These are phyloP conservation scores for Chymomyza costata DNA, from an alignment of 1,140 invertebrate species.

Conservation along the genomic window DNA sequence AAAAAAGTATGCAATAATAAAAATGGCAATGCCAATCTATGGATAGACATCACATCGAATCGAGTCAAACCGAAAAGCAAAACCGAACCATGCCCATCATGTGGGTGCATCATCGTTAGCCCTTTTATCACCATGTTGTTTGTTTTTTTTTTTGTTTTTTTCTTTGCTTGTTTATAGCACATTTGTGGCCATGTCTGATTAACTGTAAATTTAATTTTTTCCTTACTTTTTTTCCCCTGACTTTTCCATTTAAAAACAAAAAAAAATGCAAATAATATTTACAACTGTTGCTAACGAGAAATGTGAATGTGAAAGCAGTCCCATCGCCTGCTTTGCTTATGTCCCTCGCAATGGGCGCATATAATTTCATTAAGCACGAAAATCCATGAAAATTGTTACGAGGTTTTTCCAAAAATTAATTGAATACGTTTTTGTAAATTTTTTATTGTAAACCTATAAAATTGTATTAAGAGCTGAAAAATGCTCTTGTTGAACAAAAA, in stretches of 20 bases:
- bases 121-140: no score
- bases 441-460: no score
- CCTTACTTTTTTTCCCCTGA: conserved; percentile 23
- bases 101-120: conserved; percentile 43
- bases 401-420: conserved; percentile 4
- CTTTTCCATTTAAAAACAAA: neutral
- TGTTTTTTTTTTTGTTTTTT: conserved; percentile 18
- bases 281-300: no score
- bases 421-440: no score
- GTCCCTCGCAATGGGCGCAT: no score
- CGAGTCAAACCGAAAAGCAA: conserved; percentile 6
- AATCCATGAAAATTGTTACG: no score
- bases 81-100: neutral
- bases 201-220: conserved; percentile 66
- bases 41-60: no score
- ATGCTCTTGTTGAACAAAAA: no score
- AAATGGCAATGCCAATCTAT: neutral
- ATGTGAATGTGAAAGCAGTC: no score
- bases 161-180: conserved; percentile 63
- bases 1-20: conserved; percentile 24
- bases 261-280: conserved; percentile 3
- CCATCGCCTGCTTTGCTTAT: no score
- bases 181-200: conserved; percentile 71
- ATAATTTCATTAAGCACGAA: no score
- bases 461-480: no score